Conservation (phyloP, 2,113 vertebrate species). For the Protomyctophum bolini region DNA sequence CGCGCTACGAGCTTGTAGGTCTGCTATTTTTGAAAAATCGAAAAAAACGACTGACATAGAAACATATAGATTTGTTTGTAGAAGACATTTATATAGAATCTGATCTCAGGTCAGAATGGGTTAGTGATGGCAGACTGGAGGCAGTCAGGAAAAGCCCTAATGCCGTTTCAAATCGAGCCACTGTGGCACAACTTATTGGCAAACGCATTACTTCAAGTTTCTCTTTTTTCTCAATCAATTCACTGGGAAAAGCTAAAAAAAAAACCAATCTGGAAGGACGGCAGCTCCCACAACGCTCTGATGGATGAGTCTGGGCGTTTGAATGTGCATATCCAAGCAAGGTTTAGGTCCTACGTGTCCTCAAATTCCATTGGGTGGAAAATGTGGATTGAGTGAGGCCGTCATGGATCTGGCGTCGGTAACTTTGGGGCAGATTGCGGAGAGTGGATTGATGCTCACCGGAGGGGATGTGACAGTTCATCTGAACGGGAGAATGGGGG, state of each 20-base stretch:
- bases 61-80: too few species aligned
- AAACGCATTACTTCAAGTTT: constrained; percentile 78
- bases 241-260: constrained; percentile 73
- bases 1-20: too few species aligned
- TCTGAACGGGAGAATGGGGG: constrained; percentile 75
- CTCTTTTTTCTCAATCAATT: constrained; percentile 80
- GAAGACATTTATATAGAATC: too few species aligned
- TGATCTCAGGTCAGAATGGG: too few species aligned
- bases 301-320: constrained; percentile 71
- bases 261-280: constrained; percentile 74
- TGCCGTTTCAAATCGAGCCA: constrained; percentile 64
- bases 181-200: constrained; percentile 75
- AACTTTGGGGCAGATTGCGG: constrained; percentile 72
- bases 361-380: constrained; percentile 76
- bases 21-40: too few species aligned
- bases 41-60: too few species aligned
- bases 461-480: constrained; percentile 79
- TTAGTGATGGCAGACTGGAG: constrained; percentile 51
- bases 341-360: constrained; percentile 71
- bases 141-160: constrained; percentile 63
- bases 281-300: constrained; percentile 71
- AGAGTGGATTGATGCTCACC: constrained; percentile 75
- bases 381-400: constrained; percentile 79
- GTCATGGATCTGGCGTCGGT: constrained; percentile 69
- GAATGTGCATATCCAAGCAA: constrained; percentile 77